Conservation (phyloP, 2,888 invertebrate genomes). For the Drosophila multiciliata region DNA sequence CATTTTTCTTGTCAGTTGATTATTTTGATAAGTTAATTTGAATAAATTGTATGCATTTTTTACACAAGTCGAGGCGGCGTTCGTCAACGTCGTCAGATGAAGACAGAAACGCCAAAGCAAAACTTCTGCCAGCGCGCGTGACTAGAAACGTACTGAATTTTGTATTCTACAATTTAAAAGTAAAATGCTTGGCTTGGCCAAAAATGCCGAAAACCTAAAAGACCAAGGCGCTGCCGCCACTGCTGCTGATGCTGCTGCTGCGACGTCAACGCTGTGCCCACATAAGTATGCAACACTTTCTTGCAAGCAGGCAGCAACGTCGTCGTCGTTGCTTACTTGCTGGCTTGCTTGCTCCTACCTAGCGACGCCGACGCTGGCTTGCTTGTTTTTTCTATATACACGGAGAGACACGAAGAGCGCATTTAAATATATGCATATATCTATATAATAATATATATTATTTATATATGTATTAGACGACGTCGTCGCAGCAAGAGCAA, state of each 20-base stretch:
- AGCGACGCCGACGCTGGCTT: conserved; percentile 42
- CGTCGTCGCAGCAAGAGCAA: conserved; percentile 57
- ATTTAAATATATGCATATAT: conserved; percentile 75
- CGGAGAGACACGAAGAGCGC: conserved; percentile 49
- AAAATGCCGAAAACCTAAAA: conserved; percentile 61
- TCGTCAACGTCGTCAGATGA: conserved; percentile 66
- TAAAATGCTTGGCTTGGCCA: conserved; percentile 70
- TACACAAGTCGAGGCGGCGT: conserved; percentile 76
- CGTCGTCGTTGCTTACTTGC: conserved; percentile 54
- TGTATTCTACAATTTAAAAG: conserved; percentile 72
- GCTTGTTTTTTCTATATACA: conserved; percentile 49
- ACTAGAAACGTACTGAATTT: conserved; percentile 83
- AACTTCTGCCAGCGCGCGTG: conserved; percentile 82
- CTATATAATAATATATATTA: conserved; percentile 81
- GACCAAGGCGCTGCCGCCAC: conserved; percentile 76
- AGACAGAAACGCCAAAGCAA: conserved; percentile 79
- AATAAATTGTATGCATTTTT: conserved; percentile 59
- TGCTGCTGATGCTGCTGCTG: conserved; percentile 34
- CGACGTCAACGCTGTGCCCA: conserved; percentile 73
- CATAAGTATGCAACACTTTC: conserved; percentile 80
- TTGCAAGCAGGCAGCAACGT: conserved; percentile 68
- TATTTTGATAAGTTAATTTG: conserved; percentile 49
- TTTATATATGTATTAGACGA: conserved; percentile 80
- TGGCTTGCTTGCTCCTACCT: conserved; percentile 66
- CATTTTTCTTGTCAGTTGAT: conserved; percentile 22